Evolutionary conservation across 30 jellyfish, hydroid and myxozoan species (phyloP), one percentile per base, ranked within the genome.

Genomic region (Phacellophora camtschatica): DNA sequence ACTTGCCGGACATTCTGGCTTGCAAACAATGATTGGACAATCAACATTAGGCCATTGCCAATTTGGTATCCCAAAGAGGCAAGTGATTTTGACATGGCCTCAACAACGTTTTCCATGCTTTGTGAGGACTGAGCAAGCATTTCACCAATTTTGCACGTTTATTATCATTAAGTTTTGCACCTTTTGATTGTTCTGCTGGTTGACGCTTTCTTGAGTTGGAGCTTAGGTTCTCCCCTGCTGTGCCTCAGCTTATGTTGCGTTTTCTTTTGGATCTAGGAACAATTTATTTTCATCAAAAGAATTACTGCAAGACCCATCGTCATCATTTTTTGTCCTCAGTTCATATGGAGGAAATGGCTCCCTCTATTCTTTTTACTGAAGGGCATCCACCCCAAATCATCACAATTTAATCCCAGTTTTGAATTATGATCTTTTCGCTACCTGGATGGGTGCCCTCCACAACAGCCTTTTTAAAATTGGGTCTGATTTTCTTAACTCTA

Each of bases 361-460:
- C 61, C 63, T 7, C 18, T 62, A 28, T 25, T 13, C 23, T 62
- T 11, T 12, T 28, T 22, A 62, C 90, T 12, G 89, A 66, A 13
- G 82, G 28, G 63, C n/a, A n/a, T n/a, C n/a, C n/a, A n/a, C n/a
- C n/a, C n/a, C n/a, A n/a, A n/a, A n/a, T n/a, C n/a, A n/a, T 63
- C 43, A 24, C 20, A 19, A 62, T 15, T 28, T 31, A 13, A 0
- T 61, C 86, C 77, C 24, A 79, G 50, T 79, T 36, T 42, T 64
- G 72, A 29, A 19, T 32, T 11, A 79, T 82, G 18, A 79, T 6
- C 39, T 57, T 66, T 15, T 88, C 91, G 41, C 89, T 1, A 9
- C 88, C 91, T 4, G 91, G 22, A 32, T 80, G 57, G 32, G 88
- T 37, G 24, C 91, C 91, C 22, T 27, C 74, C 29, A 33, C 88